Base-by-base conservation (phyloP, 2,797 vertebrate genomes). In the Alectoris magna region DNA sequence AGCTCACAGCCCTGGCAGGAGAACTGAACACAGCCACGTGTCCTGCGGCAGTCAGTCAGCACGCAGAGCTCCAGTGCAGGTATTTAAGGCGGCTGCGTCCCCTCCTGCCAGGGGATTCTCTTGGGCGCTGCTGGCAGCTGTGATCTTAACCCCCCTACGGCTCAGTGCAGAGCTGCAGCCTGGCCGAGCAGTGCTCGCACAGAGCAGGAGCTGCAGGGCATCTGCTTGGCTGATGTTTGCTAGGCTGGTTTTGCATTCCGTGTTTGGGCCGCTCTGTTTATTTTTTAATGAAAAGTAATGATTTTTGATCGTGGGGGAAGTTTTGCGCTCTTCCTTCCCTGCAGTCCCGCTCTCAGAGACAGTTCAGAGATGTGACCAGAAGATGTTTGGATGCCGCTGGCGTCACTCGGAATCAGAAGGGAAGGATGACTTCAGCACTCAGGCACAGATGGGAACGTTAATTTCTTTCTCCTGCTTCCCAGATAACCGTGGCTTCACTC, bases 341-440 rank as follows among this genome's bases (percentile, higher is more conserved):
- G 49, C n/a, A 74, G 18, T 51, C 46, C 12, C 16, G 69, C 51
- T 81, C 51, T 49, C 31, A 64, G 44, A 58, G 44, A 36, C 14
- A 1, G 58, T 23, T 31, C 15, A 84, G 84, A 71, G 87, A 39
- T 36, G 73, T 72, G 59, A 87, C 53, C 6, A 5, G 58, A 83
- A 79, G 75, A 66, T 53, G 64, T 19, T 69, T 90, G 75, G 53
- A 64, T 70, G 69, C 51, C 10, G 27, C 58, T 87, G 78, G 44
- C 48, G 49, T 63, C 55, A 38, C 22, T 94, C 16, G 70, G 29
- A 91, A 85, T 75, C 72, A 51, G 67, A 89, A 75, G 24, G 48
- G 63, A 34, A 92, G 59, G 46, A 38, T 36, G 1, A 67, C 82
- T 83, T 66, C 60, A 78, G 53, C 69, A 91, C 72, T 72, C 87